Base-by-base conservation (phyloP, 1,140 invertebrate genomes). In the Eriocheir sinensis region DNA sequence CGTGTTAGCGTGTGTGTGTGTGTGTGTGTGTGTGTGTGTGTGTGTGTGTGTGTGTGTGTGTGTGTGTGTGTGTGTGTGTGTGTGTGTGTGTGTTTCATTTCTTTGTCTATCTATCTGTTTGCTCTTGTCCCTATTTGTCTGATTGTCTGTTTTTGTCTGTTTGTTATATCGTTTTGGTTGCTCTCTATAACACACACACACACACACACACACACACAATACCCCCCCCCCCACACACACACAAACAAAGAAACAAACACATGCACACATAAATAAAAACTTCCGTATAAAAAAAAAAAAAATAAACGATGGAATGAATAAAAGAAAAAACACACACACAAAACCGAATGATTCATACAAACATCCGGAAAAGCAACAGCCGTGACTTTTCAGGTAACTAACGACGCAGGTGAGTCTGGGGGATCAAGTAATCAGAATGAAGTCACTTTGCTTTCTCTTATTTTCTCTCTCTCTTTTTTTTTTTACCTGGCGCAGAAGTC, bases 181-280 rank as follows among this genome's bases (percentile, higher is more conserved):
- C 44, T 48, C 15, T 48, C 4, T 48, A 48, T 4, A 72, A 0
- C n/a, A n/a, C 21, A 21, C 27, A 72, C 27, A 72, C 27, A 72
- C 17, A 72, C 60, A 72, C 60, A 60, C 44, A 72, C 60, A 72
- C 60, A 72, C 60, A 72, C 60, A 72, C 60, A n/a, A n/a, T n/a
- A n/a, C n/a, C n/a, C n/a, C n/a, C n/a, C n/a, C n/a, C n/a, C n/a
- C n/a, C 17, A n/a, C 60, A n/a, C 48, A 53, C 48, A 53, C 48
- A 53, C 48, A 53, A 9, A 53, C 48, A 53, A 9, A 53, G 12
- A 53, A 9, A 53, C 48, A 53, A 9, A 53, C 48, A 53, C 2
- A 53, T 53, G 9, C 2, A n/a, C n/a, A n/a, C n/a, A n/a, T n/a
- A n/a, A n/a, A n/a, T n/a, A n/a, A n/a, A n/a, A n/a, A n/a, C n/a